Percentiles rank a stretch among this genome's conserved stretches.
These are phyloP conservation scores for Saccostrea glomerata DNA, from an alignment of 1,140 invertebrate species.

Conservation along the genomic window DNA sequence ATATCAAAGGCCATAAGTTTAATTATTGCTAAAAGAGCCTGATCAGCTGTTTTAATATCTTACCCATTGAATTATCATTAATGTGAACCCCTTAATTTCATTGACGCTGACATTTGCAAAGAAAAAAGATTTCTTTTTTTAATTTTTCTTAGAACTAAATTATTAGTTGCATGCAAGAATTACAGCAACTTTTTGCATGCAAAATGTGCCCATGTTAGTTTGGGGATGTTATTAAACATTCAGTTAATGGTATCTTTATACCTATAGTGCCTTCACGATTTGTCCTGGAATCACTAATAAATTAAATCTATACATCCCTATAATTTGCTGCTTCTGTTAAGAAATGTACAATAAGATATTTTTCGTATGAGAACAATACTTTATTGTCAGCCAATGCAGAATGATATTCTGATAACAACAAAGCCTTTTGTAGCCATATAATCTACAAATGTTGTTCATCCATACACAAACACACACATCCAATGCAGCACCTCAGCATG, in stretches of 20 bases:
- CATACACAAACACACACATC: not conserved
- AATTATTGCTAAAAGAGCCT: too few relatives aligned
- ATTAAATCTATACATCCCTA: not conserved
- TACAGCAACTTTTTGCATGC: not conserved
- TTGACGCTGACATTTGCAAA: not conserved
- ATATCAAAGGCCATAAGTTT: too few relatives aligned
- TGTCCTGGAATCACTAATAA: not conserved
- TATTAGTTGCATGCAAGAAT: not conserved
- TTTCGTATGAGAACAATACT: constrained; percentile 31
- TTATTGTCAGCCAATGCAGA: constrained; percentile 37
- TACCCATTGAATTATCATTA: too few relatives aligned
- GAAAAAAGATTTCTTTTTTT: not conserved
- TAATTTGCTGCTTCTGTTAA: not conserved
- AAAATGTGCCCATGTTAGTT: not conserved
- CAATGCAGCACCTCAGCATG: not conserved
- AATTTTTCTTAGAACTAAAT: not conserved
- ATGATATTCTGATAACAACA: constrained; percentile 29
- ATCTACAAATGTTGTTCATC: constrained; percentile 6
- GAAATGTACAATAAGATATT: not conserved
- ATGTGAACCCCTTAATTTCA: not conserved
- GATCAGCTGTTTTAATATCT: too few relatives aligned
- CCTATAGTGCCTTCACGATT: not conserved
- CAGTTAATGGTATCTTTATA: not conserved
- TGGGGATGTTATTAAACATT: not conserved
- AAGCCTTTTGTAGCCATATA: constrained; percentile 33